Evolutionary conservation across 2,113 vertebrate genomes (phyloP).

Genomic region (Sclerurus mexicanus): DNA sequence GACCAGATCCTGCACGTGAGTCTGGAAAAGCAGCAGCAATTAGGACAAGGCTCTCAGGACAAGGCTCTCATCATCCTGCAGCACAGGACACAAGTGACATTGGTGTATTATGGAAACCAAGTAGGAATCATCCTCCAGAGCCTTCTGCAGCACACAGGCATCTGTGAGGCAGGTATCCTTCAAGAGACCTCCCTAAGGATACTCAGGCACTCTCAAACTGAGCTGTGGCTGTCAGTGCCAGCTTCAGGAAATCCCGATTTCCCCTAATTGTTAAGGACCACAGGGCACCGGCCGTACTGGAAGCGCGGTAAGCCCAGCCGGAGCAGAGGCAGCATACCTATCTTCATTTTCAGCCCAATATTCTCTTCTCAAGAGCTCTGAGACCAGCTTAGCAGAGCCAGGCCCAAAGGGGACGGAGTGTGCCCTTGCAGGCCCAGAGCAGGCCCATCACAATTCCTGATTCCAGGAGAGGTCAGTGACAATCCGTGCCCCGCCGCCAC

Average conservation of each 20-base stretch:
- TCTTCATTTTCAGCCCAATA: background rate
- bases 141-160: background rate
- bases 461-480: constrained; percentile 32
- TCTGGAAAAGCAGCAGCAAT: background rate
- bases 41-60: background rate
- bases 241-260: background rate
- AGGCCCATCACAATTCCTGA: background rate
- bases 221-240: background rate
- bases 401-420: background rate
- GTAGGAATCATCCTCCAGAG: background rate
- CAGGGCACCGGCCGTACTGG: background rate
- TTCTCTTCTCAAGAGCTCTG: background rate
- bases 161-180: background rate
- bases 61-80: background rate
- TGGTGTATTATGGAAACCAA: background rate
- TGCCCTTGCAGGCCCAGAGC: background rate
- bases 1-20: background rate
- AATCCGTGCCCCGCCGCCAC: background rate
- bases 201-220: background rate
- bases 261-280: background rate
- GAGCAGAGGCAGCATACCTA: background rate
- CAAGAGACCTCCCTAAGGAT: background rate
- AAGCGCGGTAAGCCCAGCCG: background rate
- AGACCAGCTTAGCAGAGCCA: background rate
- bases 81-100: background rate